Percentiles rank a stretch among this genome's conserved stretches.
Conservation (phyloP, 2,888 invertebrate genomes). For the Latheticus oryzae region DNA sequence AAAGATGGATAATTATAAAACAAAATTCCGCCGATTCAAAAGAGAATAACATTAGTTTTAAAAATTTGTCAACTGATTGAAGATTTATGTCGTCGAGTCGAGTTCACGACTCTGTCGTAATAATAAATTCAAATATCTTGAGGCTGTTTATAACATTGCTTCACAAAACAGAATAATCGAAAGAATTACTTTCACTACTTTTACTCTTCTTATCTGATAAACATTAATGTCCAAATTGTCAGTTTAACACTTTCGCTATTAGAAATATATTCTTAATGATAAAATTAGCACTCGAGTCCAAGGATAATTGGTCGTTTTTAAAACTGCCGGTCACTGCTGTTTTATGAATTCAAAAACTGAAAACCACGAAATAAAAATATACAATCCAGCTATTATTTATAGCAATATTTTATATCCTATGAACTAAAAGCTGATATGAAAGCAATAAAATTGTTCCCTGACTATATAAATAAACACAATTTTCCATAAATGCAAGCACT, state of each 20-base stretch:
- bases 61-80: no score
- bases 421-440: slow-evolving; percentile 15
- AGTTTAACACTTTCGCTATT: neutral
- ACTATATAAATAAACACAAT: slow-evolving; percentile 25
- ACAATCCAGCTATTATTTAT: slow-evolving; percentile 26
- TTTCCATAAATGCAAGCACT: slow-evolving; percentile 17
- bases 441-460: slow-evolving; percentile 25
- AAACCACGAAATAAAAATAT: slow-evolving; percentile 15
- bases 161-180: slow-evolving; percentile 1
- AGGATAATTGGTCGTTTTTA: neutral
- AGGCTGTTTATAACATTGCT: no score
- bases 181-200: slow-evolving; percentile 2
- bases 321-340: neutral
- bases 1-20: no score
- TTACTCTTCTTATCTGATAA: neutral
- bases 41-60: no score
- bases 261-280: neutral
- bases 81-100: neutral
- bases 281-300: neutral
- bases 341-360: slow-evolving; percentile 6
- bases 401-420: slow-evolving; percentile 15
- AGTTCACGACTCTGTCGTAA: neutral
- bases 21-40: no score
- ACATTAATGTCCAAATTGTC: neutral
- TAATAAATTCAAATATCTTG: slow-evolving; percentile 2